Evolutionary conservation across 2,113 vertebrate species (phyloP).

Genomic region (Oryzias melastigma): DNA sequence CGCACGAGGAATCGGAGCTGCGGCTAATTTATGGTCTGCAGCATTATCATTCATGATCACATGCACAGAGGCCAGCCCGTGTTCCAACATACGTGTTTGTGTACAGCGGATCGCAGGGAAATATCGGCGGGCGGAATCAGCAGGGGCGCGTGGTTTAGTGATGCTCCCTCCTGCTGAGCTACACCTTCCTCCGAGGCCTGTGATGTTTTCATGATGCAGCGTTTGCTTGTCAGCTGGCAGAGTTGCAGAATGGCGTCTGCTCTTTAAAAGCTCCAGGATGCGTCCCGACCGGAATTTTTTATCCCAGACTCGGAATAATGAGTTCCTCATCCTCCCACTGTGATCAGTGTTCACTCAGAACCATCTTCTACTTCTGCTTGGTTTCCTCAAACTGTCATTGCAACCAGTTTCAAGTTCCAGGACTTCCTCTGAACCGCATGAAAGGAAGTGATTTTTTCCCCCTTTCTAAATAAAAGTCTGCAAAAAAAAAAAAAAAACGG

Average conservation of each 20-base stretch:
- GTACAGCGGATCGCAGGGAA: neutral
- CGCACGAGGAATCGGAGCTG: conserved; percentile 39
- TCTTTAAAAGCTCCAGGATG: conserved; percentile 49
- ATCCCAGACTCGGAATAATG: conserved; percentile 63
- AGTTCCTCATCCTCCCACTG: conserved; percentile 53
- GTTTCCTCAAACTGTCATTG: conserved; percentile 61
- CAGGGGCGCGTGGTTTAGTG: conserved; percentile 27
- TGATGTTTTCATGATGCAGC: conserved; percentile 70
- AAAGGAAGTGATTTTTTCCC: conserved; percentile 13
- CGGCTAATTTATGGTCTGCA: conserved; percentile 48
- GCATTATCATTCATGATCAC: conserved; percentile 55
- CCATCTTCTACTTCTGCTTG: conserved; percentile 46
- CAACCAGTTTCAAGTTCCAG: conserved; percentile 62
- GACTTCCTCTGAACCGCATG: conserved; percentile 30
- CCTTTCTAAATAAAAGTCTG: conserved; percentile 40
- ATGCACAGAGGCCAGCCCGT: conserved; percentile 27
- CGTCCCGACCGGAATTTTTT: conserved; percentile 65
- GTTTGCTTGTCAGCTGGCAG: conserved; percentile 52
- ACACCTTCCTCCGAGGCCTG: conserved; percentile 51
- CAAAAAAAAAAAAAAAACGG: conserved; percentile 18
- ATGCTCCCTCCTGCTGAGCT: conserved; percentile 52
- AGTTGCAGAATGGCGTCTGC: conserved; percentile 49
- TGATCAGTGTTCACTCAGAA: conserved; percentile 35
- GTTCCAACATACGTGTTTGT: conserved; percentile 13
- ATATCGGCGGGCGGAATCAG: conserved; percentile 25